Percentiles rank a stretch among this genome's conserved stretches.
Evolutionary conservation across 1,140 invertebrate species (phyloP).

Genomic region (Fopius arisanus): DNA sequence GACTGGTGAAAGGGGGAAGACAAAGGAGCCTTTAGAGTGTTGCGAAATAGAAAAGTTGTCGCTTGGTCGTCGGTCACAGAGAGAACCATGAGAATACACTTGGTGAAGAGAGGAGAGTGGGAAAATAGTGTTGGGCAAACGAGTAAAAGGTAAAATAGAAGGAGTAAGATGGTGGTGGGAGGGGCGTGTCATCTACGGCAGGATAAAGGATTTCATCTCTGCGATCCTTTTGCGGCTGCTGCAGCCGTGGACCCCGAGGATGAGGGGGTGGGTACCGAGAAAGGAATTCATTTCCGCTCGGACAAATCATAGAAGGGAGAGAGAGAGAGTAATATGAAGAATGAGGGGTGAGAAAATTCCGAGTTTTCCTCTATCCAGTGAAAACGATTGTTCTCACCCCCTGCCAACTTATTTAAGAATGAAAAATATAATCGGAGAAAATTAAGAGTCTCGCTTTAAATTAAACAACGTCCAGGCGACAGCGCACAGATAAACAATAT

Average conservation of each 20-base stretch:
- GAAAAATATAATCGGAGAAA: neutral
- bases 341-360: neutral
- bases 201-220: constrained; percentile 28
- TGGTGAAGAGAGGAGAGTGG: neutral
- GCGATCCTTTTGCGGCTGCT: constrained; percentile 10
- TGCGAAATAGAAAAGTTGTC: constrained; percentile 18
- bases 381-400: neutral
- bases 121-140: neutral
- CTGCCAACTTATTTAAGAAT: neutral
- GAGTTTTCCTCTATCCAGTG: neutral
- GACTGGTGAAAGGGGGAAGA: neutral
- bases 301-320: neutral
- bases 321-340: neutral
- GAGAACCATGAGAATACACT: neutral
- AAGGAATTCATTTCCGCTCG: constrained; percentile 22
- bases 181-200: constrained; percentile 12
- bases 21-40: constrained; percentile 5
- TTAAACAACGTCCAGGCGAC: too few species aligned
- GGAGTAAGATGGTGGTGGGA: neutral
- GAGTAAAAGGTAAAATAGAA: neutral
- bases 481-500: too few species aligned
- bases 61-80: constrained; percentile 5
- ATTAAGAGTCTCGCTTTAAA: neutral
- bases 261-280: neutral
- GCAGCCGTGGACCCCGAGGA: neutral